phyloP scores from a whole-genome alignment of 2,113 vertebrate genomes.

The Ivindomyrus marchei region DNA sequence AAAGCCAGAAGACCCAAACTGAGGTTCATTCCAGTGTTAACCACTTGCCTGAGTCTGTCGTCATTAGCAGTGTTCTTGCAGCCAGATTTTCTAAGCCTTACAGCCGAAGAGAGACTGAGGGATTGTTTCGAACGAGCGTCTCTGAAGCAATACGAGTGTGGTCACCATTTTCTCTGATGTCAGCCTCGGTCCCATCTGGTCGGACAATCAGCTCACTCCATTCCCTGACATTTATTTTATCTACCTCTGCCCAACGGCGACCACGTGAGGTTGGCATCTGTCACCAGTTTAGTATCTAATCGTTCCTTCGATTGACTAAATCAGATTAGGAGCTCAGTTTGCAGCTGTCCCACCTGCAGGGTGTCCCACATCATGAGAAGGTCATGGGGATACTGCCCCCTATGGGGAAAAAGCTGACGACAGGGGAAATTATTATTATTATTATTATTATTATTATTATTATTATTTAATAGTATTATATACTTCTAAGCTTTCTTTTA shows the following conservation, averaged over 20 bases:
- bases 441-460: background rate
- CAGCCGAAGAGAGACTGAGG: background rate
- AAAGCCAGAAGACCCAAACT: background rate
- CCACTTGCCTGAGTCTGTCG: background rate
- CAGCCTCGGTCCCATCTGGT: background rate
- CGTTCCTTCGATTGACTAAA: background rate
- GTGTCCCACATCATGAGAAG: background rate
- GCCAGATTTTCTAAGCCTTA: constrained; percentile 4
- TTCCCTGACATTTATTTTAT: constrained; percentile 11
- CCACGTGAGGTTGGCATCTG: background rate
- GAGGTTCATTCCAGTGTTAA: background rate
- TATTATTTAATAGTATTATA: background rate
- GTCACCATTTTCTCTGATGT: background rate
- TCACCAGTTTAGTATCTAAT: background rate
- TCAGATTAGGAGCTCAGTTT: background rate
- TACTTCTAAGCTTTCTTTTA: background rate
- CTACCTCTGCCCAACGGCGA: constrained; percentile 17
- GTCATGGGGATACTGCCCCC: background rate
- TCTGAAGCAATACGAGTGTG: constrained; percentile 9
- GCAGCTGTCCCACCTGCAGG: background rate
- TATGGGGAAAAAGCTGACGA: background rate
- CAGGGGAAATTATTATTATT: background rate
- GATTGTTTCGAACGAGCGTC: background rate
- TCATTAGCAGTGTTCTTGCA: background rate
- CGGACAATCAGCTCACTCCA: background rate